Evolutionary conservation across 2,113 vertebrate genomes (phyloP).

Genomic region (Podiceps cristatus): DNA sequence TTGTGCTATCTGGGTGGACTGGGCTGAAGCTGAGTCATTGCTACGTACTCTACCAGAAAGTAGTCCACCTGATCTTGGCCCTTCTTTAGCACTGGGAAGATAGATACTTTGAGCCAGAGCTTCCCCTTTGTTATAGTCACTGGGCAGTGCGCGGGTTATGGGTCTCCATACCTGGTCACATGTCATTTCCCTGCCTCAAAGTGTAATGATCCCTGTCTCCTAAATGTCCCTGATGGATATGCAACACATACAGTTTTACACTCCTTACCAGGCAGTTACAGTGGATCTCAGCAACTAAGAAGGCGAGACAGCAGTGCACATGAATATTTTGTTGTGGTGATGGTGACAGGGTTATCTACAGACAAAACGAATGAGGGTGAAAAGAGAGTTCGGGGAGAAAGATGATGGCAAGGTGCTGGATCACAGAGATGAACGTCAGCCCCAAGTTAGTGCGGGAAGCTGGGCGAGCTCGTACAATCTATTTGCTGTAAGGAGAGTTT

Average conservation of each 20-base stretch:
- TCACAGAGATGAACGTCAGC: background rate
- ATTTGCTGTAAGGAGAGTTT: background rate
- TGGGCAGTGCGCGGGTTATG: background rate
- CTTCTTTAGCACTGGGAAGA: background rate
- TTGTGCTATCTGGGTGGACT: background rate
- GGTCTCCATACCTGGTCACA: background rate
- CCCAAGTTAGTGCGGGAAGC: background rate
- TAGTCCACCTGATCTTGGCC: background rate
- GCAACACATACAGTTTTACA: background rate
- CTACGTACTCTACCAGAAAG: background rate
- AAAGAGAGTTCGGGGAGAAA: background rate
- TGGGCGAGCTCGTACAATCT: accelerated
- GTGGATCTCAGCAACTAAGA: background rate
- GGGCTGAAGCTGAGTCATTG: background rate
- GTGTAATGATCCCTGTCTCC: background rate
- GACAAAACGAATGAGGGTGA: background rate
- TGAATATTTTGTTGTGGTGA: background rate
- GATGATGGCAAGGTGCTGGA: background rate
- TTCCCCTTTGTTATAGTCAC: background rate
- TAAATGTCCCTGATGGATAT: background rate
- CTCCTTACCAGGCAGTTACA: background rate
- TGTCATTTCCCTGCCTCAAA: background rate
- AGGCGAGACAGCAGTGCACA: background rate
- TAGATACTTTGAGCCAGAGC: background rate
- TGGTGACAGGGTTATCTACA: background rate